Evolutionary conservation across 2,797 vertebrate species (phyloP), one percentile per base, ranked within the genome.

Genomic region (Thunnus albacares): DNA sequence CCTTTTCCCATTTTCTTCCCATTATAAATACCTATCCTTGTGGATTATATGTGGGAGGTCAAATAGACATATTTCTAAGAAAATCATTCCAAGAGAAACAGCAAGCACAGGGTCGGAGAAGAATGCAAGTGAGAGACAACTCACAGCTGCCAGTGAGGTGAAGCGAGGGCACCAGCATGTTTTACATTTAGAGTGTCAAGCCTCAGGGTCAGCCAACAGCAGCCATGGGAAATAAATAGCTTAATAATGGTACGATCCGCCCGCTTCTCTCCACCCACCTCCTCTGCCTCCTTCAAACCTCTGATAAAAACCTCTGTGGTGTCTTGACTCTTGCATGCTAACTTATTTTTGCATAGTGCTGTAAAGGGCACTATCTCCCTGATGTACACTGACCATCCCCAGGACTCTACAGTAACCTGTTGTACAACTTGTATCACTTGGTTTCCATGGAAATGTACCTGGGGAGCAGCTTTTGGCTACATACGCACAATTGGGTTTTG

Each of bases 191-290:
- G 57, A 82, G 69, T 49, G 79, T 80, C 72, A 58, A 72, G 58
- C 77, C 35, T 53, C 63, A 43, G 72, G 80, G 71, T 86, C 83
- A 78, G 49, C 30, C 70, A 75, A 35, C 80, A 81, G 75, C 66
- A 62, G 59, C 71, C 47, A 62, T 30, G 67, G 78, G 80, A 83
- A 89, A 90, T 85, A 85, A 80, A 87, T 80, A 77, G 62, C 60
- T 72, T 77, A 85, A 86, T 74, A 78, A 85, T 79, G 62, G 69
- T 77, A 49, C 38, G 7, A 81, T 71, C 72, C n/a, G 13, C 51
- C 45, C 11, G 2, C 68, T 60, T 74, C 79, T 52, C 66, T 74
- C 52, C 66, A 24, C 57, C 18, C 57, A 69, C 80, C 13, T 70
- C 62, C 64, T 60, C 52, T 63, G 65, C 28, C 38, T 72, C 5